Base-by-base conservation (phyloP, 2,888 invertebrate species). In the Xanthia togata region DNA sequence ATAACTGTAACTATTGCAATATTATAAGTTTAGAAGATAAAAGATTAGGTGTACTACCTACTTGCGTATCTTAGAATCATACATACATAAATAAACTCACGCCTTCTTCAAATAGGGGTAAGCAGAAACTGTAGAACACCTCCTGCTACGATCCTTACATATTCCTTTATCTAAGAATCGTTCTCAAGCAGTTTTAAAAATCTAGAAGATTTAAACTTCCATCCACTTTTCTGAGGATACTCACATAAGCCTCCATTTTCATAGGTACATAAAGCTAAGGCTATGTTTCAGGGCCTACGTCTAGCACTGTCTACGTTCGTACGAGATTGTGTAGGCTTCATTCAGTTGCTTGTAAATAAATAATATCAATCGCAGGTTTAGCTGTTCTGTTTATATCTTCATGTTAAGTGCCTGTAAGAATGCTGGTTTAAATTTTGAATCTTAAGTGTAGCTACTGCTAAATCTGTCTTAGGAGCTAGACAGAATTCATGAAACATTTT, bases 281-380 rank as follows among this genome's bases (percentile, higher is more conserved):
- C 23, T 50, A 50, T 14, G 41, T 31, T 23, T n/a, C 23, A 65
- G 14, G 41, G 38, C 14, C 20, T 31, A 38, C 47, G 8, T 17
- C 26, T 65, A 11, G 73, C 31, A 26, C 14, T 38, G 26, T 23
- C 50, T 26, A 2, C n/a, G 23, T 60, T 59, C 50, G 23, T 31
- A 44, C 26, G 50, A 65, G 57, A n/a, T 64, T 20, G 64, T 1
- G 31, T 3, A 79, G 20, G 17, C 31, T 20, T 41, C 71, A 77
- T 62, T 77, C 76, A 76, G 76, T 50, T 50, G 31, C 69, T 26
- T 60, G 12, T 77, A 47, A 69, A 77, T 78, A 76, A 76, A 68
- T 78, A 14, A 77, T 44, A 78, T 35, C n/a, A 76, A 78, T 23
- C 35, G 77, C 47, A 38, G 31, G 26, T 20, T 44, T 41, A 0